phyloP scores from a whole-genome alignment of 2,888 invertebrate genomes.

The Platycheirus albimanus region DNA sequence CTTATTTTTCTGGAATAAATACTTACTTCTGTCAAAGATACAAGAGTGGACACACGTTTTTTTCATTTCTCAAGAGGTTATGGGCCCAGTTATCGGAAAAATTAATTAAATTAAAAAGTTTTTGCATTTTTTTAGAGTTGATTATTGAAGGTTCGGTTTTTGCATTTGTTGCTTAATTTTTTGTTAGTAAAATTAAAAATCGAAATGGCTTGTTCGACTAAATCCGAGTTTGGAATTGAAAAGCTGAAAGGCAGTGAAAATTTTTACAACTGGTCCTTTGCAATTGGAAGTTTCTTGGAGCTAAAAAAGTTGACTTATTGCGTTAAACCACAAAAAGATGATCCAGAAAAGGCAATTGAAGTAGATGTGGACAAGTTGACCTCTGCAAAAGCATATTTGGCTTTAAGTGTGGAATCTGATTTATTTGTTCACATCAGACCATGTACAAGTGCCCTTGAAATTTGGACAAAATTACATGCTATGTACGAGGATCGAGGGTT shows the following conservation, averaged over 20 bases:
- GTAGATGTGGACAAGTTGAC: constrained; percentile 5
- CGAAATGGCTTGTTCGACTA: not conserved
- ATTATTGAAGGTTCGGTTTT: too few relatives aligned
- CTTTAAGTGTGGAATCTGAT: constrained; percentile 32
- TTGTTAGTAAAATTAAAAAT: not conserved
- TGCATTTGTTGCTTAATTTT: not conserved
- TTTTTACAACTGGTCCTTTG: constrained; percentile 1
- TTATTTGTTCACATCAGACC: constrained; percentile 28
- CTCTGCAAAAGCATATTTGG: constrained; percentile 34
- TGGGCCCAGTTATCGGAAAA: not conserved
- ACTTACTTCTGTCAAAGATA: too few relatives aligned
- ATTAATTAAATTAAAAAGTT: not conserved
- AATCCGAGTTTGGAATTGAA: not conserved
- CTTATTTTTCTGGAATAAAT: too few relatives aligned
- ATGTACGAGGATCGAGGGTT: constrained; percentile 50
- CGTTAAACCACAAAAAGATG: not conserved
- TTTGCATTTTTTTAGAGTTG: not conserved
- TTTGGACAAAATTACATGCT: constrained; percentile 37
- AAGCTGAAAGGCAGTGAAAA: not conserved
- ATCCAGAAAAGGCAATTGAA: not conserved
- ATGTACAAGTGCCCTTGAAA: constrained; percentile 34
- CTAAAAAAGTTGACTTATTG: not conserved
- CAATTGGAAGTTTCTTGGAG: not conserved
- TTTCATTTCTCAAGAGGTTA: constrained; percentile 6
- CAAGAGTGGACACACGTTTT: too few relatives aligned